Base-by-base conservation (phyloP, 2,797 vertebrate species). In the Poeciliopsis gracilis region DNA sequence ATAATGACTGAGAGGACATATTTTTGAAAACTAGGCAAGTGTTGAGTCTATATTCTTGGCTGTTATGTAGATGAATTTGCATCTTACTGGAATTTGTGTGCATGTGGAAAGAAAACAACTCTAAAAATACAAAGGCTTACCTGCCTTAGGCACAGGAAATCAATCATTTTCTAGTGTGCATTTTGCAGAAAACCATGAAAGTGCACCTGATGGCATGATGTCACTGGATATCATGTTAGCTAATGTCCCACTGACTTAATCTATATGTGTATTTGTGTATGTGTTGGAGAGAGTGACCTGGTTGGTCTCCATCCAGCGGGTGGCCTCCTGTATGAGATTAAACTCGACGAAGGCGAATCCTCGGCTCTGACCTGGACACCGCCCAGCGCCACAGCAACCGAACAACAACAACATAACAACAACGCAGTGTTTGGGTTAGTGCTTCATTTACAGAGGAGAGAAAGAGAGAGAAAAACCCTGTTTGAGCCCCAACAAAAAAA, bases 321-420 rank as follows among this genome's bases (percentile, higher is more conserved):
- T 96, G 95, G 97, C 97, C 95, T 97, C 97, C 97, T 98, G 97
- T 96, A 98, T 97, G 96, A 97, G 95, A 97, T 97, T 97, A 97
- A 98, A 97, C 96, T 97, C 97, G 96, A 97, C 96, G 96, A 97
- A 97, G 97, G 97, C 97, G 97, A 98, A 98, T 97, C 97, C 97
- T 95, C 97, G 96, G 96, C 97, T 98, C 96, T 98, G 97, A 97
- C 97, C 97, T 97, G 96, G 96, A 97, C 94, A 96, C 96, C 97
- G 95, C 96, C 95, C 95, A 95, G 95, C 95, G 95, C 96, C 96
- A 95, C 95, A 95, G 95, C 92, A 93, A 95, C 94, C 95, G 90
- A 96, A 96, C 95, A 96, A 95, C 93, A 95, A 96, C 95, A 95
- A 95, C 92, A 95, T 93, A 89, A 95, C 93, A 95, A 95, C 95